Base-by-base conservation (phyloP, 2,113 vertebrate species). In the Trogon surrucura region DNA sequence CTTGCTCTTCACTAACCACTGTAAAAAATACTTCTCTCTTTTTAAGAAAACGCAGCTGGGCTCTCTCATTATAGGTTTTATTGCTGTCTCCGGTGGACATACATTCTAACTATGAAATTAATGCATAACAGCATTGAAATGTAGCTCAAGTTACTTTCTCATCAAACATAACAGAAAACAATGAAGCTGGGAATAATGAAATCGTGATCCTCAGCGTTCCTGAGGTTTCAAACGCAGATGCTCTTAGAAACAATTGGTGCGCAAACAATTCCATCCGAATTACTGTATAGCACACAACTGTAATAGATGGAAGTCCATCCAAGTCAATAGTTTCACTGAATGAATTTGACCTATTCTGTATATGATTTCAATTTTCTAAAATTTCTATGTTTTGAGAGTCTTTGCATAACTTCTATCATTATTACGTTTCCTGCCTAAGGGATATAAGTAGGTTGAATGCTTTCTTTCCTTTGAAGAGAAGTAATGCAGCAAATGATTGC, bases 381-480 rank as follows among this genome's bases (percentile, higher is more conserved):
- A 73, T 90, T 53, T 69, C 4, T 82, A 54, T 65, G 89, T 12
- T 80, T 86, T 90, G 61, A 54, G 27, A 77, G 51, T 67, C 11
- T 91, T 93, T 94, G 88, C 6, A 5, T 64, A 87, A 77, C 16
- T 56, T 85, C 69, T 67, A 85, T 57, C 38, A 70, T 92, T 73
- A 58, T 85, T 81, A 60, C 22, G 44, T 82, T 92, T 94, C 18
- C 53, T 91, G 61, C 77, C 56, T 44, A 50, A 70, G 23, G 66
- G 25, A 21, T 82, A 57, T 71, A 94, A 88, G 16, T 25, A 82
- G 15, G n/a, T 54, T 80, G 85, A 82, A 80, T 77, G 22, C 3
- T 80, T 92, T 83, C 18, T 69, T 96, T 82, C 38, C 61, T 75
- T 61, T 77, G 60, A 84, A 91, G 38, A 90, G 13, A 87, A 85